These are phyloP conservation scores for Brachymystax lenok DNA, from an alignment of 2,797 vertebrate species.

Conservation along the genomic window DNA sequence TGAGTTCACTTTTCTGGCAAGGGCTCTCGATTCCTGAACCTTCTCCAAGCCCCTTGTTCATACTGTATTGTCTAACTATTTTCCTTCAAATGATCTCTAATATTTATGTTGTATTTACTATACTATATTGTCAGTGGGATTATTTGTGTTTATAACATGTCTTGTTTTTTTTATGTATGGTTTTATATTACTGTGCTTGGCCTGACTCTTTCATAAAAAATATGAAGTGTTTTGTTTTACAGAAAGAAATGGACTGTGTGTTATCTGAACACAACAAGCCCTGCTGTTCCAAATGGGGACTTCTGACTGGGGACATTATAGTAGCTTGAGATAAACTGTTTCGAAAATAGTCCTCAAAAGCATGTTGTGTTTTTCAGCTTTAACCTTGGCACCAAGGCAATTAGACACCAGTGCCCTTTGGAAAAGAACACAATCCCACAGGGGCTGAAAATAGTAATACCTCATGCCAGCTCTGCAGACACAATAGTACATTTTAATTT, in stretches of 20 bases:
- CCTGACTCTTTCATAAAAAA: not conserved
- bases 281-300: not conserved
- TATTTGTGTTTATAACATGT: not conserved
- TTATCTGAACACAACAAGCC: not conserved
- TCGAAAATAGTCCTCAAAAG: constrained; percentile 8
- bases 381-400: constrained; percentile 23
- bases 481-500: constrained; percentile 26
- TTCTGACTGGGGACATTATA: not conserved
- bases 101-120: not conserved
- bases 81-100: not conserved
- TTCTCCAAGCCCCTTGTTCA: not conserved
- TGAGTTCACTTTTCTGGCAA: constrained; percentile 4
- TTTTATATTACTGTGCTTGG: not conserved
- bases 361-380: not conserved
- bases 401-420: constrained; percentile 12
- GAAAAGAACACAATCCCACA: constrained; percentile 26
- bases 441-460: constrained; percentile 38
- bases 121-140: not conserved
- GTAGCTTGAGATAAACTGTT: constrained; percentile 20
- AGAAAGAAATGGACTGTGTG: not conserved
- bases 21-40: not conserved
- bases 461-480: constrained; percentile 25
- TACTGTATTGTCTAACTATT: not conserved
- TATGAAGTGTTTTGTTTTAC: not conserved
- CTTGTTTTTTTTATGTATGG: not conserved